phyloP scores from a whole-genome alignment of 2,113 vertebrate species.

The Limanda limanda region DNA sequence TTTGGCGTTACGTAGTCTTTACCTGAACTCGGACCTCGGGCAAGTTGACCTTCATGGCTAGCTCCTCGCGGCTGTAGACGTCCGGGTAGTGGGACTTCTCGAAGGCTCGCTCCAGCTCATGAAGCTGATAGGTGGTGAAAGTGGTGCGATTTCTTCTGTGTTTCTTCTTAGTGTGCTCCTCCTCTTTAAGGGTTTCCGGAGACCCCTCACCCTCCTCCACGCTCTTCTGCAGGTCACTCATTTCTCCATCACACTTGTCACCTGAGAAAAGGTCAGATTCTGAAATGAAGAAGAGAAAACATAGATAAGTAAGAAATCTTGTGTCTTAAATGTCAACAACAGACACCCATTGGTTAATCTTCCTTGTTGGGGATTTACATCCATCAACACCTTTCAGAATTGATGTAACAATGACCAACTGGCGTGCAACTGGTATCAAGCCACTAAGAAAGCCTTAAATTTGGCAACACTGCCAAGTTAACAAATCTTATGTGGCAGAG shows the following conservation, averaged over 20 bases:
- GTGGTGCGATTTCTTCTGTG: slow-evolving; percentile 91
- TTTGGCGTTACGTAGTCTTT: slow-evolving; percentile 36
- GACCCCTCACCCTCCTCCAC: slow-evolving; percentile 67
- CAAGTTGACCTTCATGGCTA: slow-evolving; percentile 93
- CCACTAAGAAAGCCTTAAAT: neutral
- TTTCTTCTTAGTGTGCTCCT: slow-evolving; percentile 90
- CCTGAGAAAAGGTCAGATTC: slow-evolving; percentile 83
- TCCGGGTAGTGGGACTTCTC: slow-evolving; percentile 95
- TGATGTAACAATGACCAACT: neutral
- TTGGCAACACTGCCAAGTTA: slow-evolving; percentile 6
- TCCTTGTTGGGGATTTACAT: neutral
- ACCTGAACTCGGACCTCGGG: slow-evolving; percentile 94
- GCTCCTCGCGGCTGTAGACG: slow-evolving; percentile 91
- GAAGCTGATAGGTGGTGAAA: slow-evolving; percentile 94
- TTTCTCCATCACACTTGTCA: slow-evolving; percentile 84
- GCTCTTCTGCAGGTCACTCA: slow-evolving; percentile 76
- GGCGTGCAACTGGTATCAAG: neutral
- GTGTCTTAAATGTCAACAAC: neutral
- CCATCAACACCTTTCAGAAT: neutral
- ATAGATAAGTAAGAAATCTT: neutral
- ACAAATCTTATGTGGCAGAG: slow-evolving; percentile 10
- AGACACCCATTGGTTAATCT: neutral
- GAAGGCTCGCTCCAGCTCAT: slow-evolving; percentile 91
- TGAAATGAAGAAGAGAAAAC: slow-evolving; percentile 40
- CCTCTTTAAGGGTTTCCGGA: slow-evolving; percentile 78